Evolutionary conservation across 2,888 invertebrate genomes (phyloP).

Genomic region (Cosmorhoe ocellata): DNA sequence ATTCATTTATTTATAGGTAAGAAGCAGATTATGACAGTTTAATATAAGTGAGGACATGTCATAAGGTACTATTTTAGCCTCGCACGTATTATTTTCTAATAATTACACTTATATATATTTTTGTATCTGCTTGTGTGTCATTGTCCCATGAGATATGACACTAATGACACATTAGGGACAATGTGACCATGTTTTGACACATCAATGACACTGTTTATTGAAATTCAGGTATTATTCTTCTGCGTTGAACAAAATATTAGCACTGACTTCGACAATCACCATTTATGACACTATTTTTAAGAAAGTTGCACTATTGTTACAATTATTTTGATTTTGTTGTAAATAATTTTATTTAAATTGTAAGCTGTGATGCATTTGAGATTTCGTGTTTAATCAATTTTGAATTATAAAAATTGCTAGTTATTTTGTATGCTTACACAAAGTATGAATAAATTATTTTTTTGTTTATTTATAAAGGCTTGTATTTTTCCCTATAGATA

Average conservation of each 20-base stretch:
- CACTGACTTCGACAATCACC: no score
- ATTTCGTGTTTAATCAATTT: constrained; percentile 36
- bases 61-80: no score
- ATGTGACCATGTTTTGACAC: no score
- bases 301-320: constrained; percentile 10
- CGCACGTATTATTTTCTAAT: no score
- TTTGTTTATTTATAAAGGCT: constrained; percentile 47
- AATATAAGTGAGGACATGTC: constrained; percentile 30
- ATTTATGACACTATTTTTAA: neutral
- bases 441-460: constrained; percentile 63
- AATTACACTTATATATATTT: no score
- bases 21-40: constrained; percentile 45
- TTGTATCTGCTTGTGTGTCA: neutral
- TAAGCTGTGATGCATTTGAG: constrained; percentile 48
- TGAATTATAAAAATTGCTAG: constrained; percentile 42
- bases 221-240: no score
- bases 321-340: constrained; percentile 37
- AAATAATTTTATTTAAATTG: constrained; percentile 42
- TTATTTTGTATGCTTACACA: constrained; percentile 53
- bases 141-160: no score
- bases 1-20: constrained; percentile 14
- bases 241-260: no score
- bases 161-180: no score
- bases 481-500: constrained; percentile 1
- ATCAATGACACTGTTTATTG: no score